Conservation (phyloP, 2,113 vertebrate species). For the Elaphurus davidianus region DNA sequence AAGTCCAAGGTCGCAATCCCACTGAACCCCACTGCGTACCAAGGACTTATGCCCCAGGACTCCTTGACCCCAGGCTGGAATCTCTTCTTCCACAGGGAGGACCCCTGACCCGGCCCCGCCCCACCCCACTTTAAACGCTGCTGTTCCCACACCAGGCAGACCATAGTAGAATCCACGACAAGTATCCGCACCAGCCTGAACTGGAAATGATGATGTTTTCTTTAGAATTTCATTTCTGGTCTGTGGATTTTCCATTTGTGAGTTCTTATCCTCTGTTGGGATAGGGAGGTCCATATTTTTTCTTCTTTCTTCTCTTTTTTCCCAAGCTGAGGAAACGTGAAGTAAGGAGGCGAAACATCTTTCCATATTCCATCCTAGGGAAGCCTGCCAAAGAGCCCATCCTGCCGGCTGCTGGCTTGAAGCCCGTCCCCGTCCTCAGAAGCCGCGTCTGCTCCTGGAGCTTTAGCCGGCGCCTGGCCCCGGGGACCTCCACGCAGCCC, state of each 20-base stretch:
- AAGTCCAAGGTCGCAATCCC: background rate
- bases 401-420: background rate
- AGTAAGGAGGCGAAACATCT: background rate
- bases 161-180: accelerated
- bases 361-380: background rate
- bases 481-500: background rate
- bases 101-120: accelerated
- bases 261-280: background rate
- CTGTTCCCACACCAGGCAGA: background rate
- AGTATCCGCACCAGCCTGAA: accelerated
- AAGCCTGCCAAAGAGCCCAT: slow-evolving; percentile 12
- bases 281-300: background rate
- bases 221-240: background rate
- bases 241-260: background rate
- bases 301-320: background rate
- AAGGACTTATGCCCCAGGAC: background rate
- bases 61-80: accelerated
- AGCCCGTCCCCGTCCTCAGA: background rate
- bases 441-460: background rate
- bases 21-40: background rate
- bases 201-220: background rate
- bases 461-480: background rate
- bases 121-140: no score
- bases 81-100: background rate
- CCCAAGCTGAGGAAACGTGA: background rate